A percentile compares a stretch with the other conserved stretches of the same genome.
Evolutionary conservation across 2,888 invertebrate genomes (phyloP).

Genomic region (Auanema freiburgensis): DNA sequence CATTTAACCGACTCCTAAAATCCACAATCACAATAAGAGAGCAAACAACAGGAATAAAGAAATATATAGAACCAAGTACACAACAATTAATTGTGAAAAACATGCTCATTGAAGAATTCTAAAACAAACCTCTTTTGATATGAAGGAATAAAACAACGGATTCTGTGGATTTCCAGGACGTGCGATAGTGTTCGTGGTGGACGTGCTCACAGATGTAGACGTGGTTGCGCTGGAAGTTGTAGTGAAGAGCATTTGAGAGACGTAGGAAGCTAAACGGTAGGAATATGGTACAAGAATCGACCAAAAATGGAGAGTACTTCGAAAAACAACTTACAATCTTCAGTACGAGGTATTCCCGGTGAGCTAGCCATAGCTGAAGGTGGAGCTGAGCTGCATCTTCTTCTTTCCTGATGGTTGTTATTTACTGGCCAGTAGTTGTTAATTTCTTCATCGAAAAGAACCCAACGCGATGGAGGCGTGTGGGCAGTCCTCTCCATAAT

Average conservation of each 20-base stretch:
- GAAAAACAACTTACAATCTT: conserved; percentile 2
- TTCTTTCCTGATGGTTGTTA: background rate
- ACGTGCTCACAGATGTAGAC: background rate
- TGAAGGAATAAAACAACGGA: conserved; percentile 11
- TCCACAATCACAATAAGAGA: background rate
- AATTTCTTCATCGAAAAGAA: conserved; percentile 32
- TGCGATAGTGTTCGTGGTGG: background rate
- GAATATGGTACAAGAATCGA: background rate
- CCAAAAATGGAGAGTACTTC: background rate
- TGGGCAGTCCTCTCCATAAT: conserved; percentile 56
- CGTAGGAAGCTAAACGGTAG: conserved; percentile 1
- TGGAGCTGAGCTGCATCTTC: conserved; percentile 37
- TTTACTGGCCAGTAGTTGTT: conserved; percentile 29
- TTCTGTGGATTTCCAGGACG: background rate
- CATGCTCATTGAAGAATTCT: background rate
- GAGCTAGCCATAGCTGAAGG: conserved; percentile 18
- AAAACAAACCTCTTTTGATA: conserved; percentile 15
- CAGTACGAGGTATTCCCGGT: background rate
- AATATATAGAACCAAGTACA: background rate
- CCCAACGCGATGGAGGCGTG: conserved; percentile 62
- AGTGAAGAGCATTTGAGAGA: conserved; percentile 15
- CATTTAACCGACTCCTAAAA: conserved; percentile 28
- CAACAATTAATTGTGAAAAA: background rate
- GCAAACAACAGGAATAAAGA: background rate
- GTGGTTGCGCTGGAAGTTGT: background rate